Conservation (phyloP, 2,797 vertebrate genomes). For the Eospalax fontanierii region DNA sequence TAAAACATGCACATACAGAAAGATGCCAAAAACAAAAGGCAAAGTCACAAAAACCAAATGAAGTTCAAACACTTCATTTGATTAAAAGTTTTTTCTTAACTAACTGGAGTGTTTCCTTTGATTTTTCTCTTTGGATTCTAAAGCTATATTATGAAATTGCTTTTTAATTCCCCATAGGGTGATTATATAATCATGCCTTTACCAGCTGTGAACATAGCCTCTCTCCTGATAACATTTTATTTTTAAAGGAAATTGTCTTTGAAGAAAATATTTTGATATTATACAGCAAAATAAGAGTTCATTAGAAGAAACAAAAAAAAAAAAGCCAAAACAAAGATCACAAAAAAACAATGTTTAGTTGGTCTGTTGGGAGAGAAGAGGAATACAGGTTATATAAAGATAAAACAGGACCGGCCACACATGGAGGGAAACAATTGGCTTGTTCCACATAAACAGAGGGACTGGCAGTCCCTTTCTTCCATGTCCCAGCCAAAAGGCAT, state of each 20-base stretch:
- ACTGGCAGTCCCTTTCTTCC: conserved; percentile 13
- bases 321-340: conserved; percentile 73
- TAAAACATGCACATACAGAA: conserved; percentile 78
- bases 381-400: conserved; percentile 67
- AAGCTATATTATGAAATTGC: conserved; percentile 84
- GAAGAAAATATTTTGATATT: conserved; percentile 86
- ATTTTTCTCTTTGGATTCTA: conserved; percentile 82
- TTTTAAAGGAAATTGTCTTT: conserved; percentile 87
- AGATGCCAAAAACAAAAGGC: conserved; percentile 67
- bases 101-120: conserved; percentile 81
- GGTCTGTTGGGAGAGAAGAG: conserved; percentile 59
- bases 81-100: conserved; percentile 83
- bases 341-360: conserved; percentile 64
- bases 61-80: conserved; percentile 82
- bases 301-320: conserved; percentile 72
- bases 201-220: conserved; percentile 86
- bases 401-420: conserved; percentile 67
- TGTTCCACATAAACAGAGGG: conserved; percentile 59
- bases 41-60: conserved; percentile 65
- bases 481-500: neutral
- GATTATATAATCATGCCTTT: conserved; percentile 85
- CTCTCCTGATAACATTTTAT: conserved; percentile 86
- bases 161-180: conserved; percentile 82
- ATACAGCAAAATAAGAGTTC: conserved; percentile 81
- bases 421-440: neutral